Base-by-base conservation (phyloP, 1,140 invertebrate genomes). In the Pseudoatta argentina region DNA sequence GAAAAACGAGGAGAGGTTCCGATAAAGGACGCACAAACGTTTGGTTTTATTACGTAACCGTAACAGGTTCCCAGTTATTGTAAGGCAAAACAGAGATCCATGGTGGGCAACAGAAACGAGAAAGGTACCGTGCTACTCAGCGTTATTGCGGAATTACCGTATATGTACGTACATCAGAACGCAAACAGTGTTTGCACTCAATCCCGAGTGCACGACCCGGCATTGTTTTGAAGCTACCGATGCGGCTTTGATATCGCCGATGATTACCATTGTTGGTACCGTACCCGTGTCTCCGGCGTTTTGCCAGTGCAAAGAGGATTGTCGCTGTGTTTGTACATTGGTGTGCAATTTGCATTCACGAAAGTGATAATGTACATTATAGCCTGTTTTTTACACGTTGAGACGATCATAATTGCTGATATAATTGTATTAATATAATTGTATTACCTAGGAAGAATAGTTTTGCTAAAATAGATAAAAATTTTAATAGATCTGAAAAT, bases 71-170 rank as follows among this genome's bases (percentile, higher is more conserved):
- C 82, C 72, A 76, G 75, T 87, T 87, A 89, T 87, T 90, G 66
- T 81, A 76, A 83, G 63, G 55, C 59, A 61, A 27, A 73, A 66
- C 24, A 27, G 8, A 14, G 44, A 87, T 18, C 48, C 21, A 16
- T 4, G n/a, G n/a, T 5, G 14, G 48, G 64, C 1, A n/a, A 2
- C 30, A n/a, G 51, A 14, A 48, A 39, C 18, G 48, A 18, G 53
- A 6, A 18, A n/a, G 8, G 75, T 76, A 88, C 57, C 89, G 86
- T 34, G 61, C 55, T 76, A 81, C 86, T 86, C 86, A 71, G 77
- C 81, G 86, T 86, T 91, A 91, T 91, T 91, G 88, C 90, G 72
- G 73, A 89, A 89, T 89, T 91, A 88, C 63, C 88, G 77, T 48
- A 59, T 76, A 83, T 61, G 64, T 71, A 83, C 30, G 75, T 86